phyloP scores from a whole-genome alignment of 2,888 invertebrate species.

The Brenthis ino region DNA sequence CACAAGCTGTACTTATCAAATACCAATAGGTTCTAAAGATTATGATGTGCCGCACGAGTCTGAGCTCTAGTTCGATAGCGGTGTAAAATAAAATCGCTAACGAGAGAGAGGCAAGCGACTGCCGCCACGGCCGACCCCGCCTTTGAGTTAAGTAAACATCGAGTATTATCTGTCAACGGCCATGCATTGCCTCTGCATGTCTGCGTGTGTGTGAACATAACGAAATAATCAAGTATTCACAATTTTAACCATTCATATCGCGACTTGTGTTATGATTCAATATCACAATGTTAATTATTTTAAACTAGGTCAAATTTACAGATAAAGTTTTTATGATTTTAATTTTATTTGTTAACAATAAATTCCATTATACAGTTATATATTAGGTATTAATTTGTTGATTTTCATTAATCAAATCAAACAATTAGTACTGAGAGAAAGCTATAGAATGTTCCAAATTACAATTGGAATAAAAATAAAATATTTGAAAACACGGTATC shows the following conservation, averaged over 20 bases:
- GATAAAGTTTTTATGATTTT: slow-evolving; percentile 30
- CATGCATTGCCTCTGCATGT: slow-evolving; percentile 64
- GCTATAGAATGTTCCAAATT: neutral
- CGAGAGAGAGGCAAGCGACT: slow-evolving; percentile 48
- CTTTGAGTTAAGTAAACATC: slow-evolving; percentile 80
- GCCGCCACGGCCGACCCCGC: slow-evolving; percentile 67
- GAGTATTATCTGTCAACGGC: slow-evolving; percentile 81
- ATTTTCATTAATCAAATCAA: neutral
- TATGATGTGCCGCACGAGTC: slow-evolving; percentile 53
- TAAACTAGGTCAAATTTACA: slow-evolving; percentile 52
- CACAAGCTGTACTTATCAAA: slow-evolving; percentile 64
- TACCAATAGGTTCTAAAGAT: slow-evolving; percentile 62
- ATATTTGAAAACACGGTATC: neutral
- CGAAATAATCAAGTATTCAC: slow-evolving; percentile 72
- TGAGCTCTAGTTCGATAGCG: slow-evolving; percentile 59
- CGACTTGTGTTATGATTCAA: slow-evolving; percentile 4
- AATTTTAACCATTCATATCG: slow-evolving; percentile 57
- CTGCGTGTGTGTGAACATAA: slow-evolving; percentile 57
- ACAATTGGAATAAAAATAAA: neutral
- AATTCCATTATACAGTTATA: neutral
- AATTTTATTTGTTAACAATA: slow-evolving; percentile 3
- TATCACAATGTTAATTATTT: slow-evolving; percentile 51
- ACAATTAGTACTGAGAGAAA: neutral
- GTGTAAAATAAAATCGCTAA: slow-evolving; percentile 55
- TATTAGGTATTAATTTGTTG: neutral